phyloP scores from a whole-genome alignment of 2,113 vertebrate species.

The Mionectes macconnelli region DNA sequence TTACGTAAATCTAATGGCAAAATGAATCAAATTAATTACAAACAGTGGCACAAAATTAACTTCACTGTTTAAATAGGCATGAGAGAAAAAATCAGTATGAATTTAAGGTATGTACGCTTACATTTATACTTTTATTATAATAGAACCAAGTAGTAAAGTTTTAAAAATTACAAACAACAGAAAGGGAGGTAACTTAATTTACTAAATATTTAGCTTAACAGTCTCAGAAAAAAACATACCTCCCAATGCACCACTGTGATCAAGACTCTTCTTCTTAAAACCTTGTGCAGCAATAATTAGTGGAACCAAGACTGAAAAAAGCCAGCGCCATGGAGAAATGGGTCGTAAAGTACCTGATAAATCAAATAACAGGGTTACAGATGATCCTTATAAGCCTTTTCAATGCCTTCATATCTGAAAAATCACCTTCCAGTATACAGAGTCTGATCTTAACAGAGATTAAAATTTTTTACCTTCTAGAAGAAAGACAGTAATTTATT shows the following conservation, averaged over 20 bases:
- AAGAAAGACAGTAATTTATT: not conserved
- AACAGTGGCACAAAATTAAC: not conserved
- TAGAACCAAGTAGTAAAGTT: not conserved
- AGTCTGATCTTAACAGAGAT: not conserved
- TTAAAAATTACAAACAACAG: not conserved
- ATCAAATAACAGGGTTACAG: not conserved
- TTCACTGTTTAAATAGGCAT: not conserved
- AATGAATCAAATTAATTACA: not conserved
- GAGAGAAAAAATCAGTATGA: not conserved
- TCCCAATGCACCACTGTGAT: conserved; percentile 86
- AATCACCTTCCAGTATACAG: not conserved
- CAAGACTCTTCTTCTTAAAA: conserved; percentile 87
- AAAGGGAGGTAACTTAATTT: not conserved
- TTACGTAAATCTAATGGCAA: not conserved
- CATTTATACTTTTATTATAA: not conserved
- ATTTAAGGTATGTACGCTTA: not conserved
- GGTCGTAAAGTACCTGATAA: conserved; percentile 83
- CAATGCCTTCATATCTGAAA: not conserved
- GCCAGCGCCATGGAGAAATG: conserved; percentile 94
- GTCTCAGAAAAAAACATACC: conserved; percentile 72
- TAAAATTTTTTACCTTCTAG: not conserved
- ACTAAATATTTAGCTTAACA: not conserved
- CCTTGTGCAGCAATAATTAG: conserved; percentile 78
- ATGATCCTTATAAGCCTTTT: not conserved
- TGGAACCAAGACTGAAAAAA: conserved; percentile 89